A percentile compares a stretch with the other conserved stretches of the same genome.
Evolutionary conservation across 2,113 vertebrate genomes (phyloP).

Genomic region (Oxyruncus cristatus): DNA sequence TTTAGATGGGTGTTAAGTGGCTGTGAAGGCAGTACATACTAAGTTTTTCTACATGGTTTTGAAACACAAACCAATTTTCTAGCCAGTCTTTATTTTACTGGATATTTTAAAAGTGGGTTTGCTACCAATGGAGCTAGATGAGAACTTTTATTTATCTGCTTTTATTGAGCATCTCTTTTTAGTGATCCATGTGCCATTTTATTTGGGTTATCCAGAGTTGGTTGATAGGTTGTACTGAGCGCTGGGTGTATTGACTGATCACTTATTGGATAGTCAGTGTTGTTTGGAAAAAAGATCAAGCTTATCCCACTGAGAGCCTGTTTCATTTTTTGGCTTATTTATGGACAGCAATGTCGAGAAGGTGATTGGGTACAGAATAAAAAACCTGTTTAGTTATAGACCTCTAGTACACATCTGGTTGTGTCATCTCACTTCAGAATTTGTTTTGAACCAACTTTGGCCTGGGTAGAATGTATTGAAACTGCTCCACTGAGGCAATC

Average conservation of each 20-base stretch:
- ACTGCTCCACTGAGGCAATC: neutral
- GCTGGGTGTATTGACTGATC: neutral
- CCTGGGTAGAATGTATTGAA: neutral
- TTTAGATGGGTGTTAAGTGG: neutral
- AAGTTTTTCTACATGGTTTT: neutral
- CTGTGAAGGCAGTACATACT: neutral
- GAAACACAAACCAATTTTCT: neutral
- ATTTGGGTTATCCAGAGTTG: neutral
- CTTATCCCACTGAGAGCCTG: neutral
- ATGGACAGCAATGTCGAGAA: neutral
- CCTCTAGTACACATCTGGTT: neutral
- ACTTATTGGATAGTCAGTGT: neutral
- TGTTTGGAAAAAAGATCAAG: neutral
- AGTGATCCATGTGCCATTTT: neutral
- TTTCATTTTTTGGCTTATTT: neutral
- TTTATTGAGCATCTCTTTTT: neutral
- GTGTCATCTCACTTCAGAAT: neutral
- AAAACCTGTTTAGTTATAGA: neutral
- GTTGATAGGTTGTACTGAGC: neutral
- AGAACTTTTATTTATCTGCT: neutral
- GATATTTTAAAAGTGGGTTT: neutral
- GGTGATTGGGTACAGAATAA: neutral
- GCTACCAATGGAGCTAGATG: neutral
- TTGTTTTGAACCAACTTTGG: neutral
- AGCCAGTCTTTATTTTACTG: neutral